phyloP scores from a whole-genome alignment of 2,888 invertebrate species.

The Zeuzera pyrina region DNA sequence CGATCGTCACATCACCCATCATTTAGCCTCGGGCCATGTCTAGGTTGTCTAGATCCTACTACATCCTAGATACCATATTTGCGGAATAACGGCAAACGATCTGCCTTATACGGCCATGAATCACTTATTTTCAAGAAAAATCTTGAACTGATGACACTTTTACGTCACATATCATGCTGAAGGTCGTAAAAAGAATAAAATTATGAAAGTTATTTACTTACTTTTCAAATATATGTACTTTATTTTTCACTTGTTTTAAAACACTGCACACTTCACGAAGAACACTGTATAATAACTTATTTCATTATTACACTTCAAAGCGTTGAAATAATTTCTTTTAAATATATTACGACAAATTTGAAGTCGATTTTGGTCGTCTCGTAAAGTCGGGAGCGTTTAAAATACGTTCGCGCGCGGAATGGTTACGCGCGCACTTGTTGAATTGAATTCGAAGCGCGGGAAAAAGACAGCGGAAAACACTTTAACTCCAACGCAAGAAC shows the following conservation, averaged over 20 bases:
- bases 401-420: conserved; percentile 57
- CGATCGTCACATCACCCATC: too few species aligned
- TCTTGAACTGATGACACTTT: conserved; percentile 12
- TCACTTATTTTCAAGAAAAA: conserved; percentile 17
- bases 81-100: conserved; percentile 20
- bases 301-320: conserved; percentile 18
- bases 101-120: conserved; percentile 18
- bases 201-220: conserved; percentile 11
- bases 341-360: conserved; percentile 4
- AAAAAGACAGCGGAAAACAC: too few species aligned
- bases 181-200: conserved; percentile 16
- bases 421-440: conserved; percentile 42
- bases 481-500: too few species aligned
- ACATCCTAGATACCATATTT: conserved; percentile 20
- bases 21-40: too few species aligned
- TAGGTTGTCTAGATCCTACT: conserved; percentile 16
- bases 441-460: too few species aligned
- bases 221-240: conserved; percentile 7
- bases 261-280: conserved; percentile 3
- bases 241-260: conserved; percentile 1
- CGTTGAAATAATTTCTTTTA: conserved; percentile 20
- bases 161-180: conserved; percentile 11
- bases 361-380: conserved; percentile 29
- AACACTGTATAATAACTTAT: neutral
- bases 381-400: conserved; percentile 28